Conservation (phyloP, 2,113 vertebrate species). For the Cinclus cinclus region DNA sequence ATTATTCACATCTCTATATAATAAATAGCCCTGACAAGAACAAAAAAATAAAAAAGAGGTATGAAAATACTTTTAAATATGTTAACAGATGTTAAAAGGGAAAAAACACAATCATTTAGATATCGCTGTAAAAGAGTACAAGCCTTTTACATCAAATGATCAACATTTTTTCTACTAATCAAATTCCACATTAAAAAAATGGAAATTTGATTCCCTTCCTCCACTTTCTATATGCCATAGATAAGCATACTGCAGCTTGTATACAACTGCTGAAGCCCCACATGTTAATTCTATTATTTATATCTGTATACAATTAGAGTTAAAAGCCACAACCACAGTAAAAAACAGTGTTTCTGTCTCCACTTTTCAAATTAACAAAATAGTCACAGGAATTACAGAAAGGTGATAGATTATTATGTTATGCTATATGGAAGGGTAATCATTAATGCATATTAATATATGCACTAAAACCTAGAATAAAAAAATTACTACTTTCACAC, state of each 20-base stretch:
- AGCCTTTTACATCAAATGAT: not conserved
- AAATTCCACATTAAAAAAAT: not conserved
- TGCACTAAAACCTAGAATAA: not conserved
- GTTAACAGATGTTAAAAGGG: not conserved
- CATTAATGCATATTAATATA: not conserved
- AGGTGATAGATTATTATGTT: not conserved
- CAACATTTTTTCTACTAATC: not conserved
- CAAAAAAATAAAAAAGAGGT: not conserved
- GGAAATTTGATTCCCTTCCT: not conserved
- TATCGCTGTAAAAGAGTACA: not conserved
- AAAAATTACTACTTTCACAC: not conserved
- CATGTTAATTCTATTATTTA: not conserved
- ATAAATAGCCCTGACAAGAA: slow-evolving; percentile 86
- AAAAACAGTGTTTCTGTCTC: not conserved
- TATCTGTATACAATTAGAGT: not conserved
- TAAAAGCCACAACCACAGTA: not conserved
- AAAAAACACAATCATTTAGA: not conserved
- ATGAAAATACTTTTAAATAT: not conserved
- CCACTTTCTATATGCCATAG: not conserved
- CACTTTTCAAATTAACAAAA: not conserved
- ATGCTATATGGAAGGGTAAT: not conserved
- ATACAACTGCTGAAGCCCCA: not conserved
- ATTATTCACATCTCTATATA: slow-evolving; percentile 94
- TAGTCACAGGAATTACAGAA: not conserved
- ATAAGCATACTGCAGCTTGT: not conserved